Conservation (phyloP, 2,888 invertebrate genomes). For the Dinocampus coccinellae region DNA sequence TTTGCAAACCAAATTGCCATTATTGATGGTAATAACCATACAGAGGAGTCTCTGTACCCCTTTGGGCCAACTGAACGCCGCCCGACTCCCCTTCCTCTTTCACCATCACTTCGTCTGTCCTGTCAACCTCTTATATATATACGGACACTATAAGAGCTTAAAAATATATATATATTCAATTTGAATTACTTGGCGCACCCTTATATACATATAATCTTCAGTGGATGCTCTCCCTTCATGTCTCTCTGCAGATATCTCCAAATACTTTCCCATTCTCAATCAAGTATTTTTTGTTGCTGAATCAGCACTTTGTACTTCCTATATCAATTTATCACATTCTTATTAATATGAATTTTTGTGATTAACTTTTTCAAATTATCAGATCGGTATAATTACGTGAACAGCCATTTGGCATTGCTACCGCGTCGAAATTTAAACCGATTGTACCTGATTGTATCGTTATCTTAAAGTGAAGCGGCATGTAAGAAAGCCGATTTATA, state of each 20-base stretch:
- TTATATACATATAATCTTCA: too few relatives aligned
- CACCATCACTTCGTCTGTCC: conserved; percentile 8
- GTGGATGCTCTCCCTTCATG: not conserved
- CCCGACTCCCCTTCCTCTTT: conserved; percentile 2
- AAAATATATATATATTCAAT: conserved; percentile 21
- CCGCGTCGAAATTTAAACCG: too few relatives aligned
- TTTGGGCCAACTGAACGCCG: conserved; percentile 15
- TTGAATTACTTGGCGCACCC: not conserved
- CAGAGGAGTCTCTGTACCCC: conserved; percentile 54
- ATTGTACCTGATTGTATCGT: too few relatives aligned
- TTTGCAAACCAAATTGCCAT: conserved; percentile 69
- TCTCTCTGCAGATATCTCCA: not conserved
- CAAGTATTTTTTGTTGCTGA: not conserved
- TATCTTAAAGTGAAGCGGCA: conserved; percentile 18
- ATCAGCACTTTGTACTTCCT: not conserved
- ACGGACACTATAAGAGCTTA: too few relatives aligned
- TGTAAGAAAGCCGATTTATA: conserved; percentile 50
- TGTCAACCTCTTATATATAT: conserved; percentile 36
- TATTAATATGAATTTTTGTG: not conserved
- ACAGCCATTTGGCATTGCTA: too few relatives aligned
- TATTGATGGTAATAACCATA: conserved; percentile 68
- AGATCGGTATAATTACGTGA: conserved; percentile 44
- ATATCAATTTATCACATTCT: not conserved
- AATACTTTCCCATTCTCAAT: not conserved
- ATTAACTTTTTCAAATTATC: too few relatives aligned